Evolutionary conservation across 2,888 invertebrate species (phyloP).

Genomic region (Drosophila prolongata): DNA sequence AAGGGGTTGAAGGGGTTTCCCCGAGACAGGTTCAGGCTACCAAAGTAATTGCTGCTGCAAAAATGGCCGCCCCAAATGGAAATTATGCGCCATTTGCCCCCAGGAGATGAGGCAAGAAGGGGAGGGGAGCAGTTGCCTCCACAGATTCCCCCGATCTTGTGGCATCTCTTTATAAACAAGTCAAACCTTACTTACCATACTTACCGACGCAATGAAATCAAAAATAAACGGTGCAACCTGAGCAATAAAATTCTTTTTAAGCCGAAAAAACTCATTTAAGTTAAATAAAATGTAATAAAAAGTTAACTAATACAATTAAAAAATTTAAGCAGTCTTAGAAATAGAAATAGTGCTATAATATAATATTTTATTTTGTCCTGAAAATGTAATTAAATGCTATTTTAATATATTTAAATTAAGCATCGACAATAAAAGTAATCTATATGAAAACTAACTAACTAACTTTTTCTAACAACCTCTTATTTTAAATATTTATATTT

Average conservation of each 20-base stretch:
- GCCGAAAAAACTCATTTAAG: too few species aligned
- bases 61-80: conserved; percentile 57
- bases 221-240: background rate
- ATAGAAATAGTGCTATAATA: too few species aligned
- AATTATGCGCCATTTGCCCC: conserved; percentile 57
- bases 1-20: background rate
- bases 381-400: too few species aligned
- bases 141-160: background rate
- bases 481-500: too few species aligned
- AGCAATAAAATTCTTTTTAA: background rate
- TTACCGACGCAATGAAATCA: background rate
- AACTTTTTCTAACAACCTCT: too few species aligned
- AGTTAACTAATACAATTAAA: too few species aligned
- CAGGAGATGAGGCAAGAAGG: background rate
- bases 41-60: conserved; percentile 55
- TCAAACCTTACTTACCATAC: background rate
- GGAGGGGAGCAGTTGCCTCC: background rate
- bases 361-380: too few species aligned
- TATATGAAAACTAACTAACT: too few species aligned
- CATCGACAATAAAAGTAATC: too few species aligned
- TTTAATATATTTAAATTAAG: too few species aligned
- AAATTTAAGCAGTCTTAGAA: too few species aligned
- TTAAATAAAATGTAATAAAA: too few species aligned
- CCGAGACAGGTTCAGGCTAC: conserved; percentile 39
- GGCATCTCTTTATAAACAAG: conserved; percentile 1